Conservation (phyloP, 2,797 vertebrate genomes). For the Malurus leucopterus region DNA sequence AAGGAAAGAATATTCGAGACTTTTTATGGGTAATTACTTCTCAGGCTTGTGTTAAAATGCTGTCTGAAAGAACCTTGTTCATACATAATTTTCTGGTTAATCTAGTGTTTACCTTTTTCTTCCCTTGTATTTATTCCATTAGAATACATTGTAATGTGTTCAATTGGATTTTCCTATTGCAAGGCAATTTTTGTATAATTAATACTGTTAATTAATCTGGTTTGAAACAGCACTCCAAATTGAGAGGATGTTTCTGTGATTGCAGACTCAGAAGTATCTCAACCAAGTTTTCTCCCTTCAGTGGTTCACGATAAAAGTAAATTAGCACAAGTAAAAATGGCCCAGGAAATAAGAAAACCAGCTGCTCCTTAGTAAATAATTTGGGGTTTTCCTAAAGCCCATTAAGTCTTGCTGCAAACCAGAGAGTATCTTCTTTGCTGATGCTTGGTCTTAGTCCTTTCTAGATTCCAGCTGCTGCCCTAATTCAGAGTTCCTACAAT, state of each 20-base stretch:
- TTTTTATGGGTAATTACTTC: neutral
- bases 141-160: neutral
- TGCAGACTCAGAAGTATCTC: neutral
- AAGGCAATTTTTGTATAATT: neutral
- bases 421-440: neutral
- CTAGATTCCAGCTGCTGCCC: neutral
- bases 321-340: neutral
- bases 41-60: slow-evolving; percentile 2
- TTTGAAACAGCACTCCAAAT: neutral
- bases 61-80: neutral
- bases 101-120: slow-evolving; percentile 16
- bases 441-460: neutral
- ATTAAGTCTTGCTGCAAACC: neutral
- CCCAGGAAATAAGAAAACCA: neutral
- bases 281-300: neutral
- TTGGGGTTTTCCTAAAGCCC: neutral
- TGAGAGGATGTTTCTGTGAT: neutral
- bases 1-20: neutral
- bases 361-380: neutral
- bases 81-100: neutral
- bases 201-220: slow-evolving; percentile 35
- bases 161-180: neutral
- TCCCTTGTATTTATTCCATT: slow-evolving; percentile 11
- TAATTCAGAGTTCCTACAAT: neutral
- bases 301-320: neutral